Conservation (phyloP, 1,140 invertebrate species). For the Sycophila sp. region DNA sequence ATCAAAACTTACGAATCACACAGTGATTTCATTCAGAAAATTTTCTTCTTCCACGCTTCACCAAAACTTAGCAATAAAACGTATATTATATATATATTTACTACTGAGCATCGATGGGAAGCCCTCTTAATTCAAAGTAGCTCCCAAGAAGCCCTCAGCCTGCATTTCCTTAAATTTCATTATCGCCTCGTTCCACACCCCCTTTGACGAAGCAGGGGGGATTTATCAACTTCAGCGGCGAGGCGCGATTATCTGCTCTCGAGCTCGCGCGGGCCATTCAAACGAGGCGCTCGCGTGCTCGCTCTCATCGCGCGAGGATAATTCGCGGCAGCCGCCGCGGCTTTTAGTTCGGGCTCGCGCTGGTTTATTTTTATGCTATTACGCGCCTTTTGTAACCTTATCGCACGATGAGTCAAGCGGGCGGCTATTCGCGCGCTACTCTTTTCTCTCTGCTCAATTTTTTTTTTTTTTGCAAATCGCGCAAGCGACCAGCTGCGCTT, state of each 20-base stretch:
- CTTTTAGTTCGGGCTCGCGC: neutral
- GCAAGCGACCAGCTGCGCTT: neutral
- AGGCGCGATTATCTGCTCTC: neutral
- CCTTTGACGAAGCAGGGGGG: no score
- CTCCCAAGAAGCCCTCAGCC: no score
- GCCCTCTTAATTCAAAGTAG: no score
- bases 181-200: neutral
- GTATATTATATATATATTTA: no score
- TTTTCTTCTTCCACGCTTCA: no score
- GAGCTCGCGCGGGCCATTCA: neutral
- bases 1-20: no score
- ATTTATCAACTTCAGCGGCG: constrained; percentile 14
- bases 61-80: no score
- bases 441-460: no score
- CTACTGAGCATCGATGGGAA: no score
- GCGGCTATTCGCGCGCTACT: neutral
- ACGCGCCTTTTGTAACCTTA: constrained; percentile 13
- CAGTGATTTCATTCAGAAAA: no score
- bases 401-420: neutral
- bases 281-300: constrained; percentile 24
- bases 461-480: no score
- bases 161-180: neutral
- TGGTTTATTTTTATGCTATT: constrained; percentile 26
- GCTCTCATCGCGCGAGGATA: constrained; percentile 1
- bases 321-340: neutral